A percentile compares a stretch with the other conserved stretches of the same genome.
Evolutionary conservation across 1,140 invertebrate genomes (phyloP).

Genomic region (Euschistus heros): DNA sequence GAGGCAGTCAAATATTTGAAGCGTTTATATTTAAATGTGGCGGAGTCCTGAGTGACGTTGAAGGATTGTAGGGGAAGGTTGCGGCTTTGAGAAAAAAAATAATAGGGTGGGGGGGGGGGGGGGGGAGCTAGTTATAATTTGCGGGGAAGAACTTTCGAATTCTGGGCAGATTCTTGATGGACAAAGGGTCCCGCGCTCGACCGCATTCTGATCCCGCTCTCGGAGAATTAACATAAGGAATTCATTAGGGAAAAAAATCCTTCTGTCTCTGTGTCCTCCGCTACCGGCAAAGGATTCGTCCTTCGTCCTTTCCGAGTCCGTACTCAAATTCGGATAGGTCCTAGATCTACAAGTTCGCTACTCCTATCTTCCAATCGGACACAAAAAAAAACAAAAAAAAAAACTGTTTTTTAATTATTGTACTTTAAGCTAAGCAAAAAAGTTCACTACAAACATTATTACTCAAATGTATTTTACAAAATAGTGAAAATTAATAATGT

Average conservation of each 20-base stretch:
- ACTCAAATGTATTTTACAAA: no score
- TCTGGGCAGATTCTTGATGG: slow-evolving; percentile 22
- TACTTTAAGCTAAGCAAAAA: no score
- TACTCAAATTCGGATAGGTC: no score
- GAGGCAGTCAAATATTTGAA: neutral
- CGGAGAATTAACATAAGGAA: slow-evolving; percentile 19
- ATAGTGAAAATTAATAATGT: no score
- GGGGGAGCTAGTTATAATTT: slow-evolving; percentile 10
- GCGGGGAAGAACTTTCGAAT: slow-evolving; percentile 16
- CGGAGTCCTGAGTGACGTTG: slow-evolving; percentile 1
- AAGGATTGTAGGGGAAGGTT: neutral
- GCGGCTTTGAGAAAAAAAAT: slow-evolving; percentile 4
- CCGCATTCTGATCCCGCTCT: slow-evolving; percentile 11
- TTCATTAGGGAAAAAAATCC: slow-evolving; percentile 20
- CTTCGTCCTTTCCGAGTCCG: no score
- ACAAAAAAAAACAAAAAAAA: no score
- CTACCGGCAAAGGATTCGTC: neutral
- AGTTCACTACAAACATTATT: no score
- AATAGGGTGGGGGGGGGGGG: neutral
- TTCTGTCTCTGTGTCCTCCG: neutral
- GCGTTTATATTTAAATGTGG: slow-evolving; percentile 11
- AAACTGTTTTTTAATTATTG: no score
- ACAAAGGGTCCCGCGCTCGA: neutral
- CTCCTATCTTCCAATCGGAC: no score
- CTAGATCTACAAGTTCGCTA: no score